Conservation (phyloP, 2,113 vertebrate genomes). For the Eretmochelys imbricata region DNA sequence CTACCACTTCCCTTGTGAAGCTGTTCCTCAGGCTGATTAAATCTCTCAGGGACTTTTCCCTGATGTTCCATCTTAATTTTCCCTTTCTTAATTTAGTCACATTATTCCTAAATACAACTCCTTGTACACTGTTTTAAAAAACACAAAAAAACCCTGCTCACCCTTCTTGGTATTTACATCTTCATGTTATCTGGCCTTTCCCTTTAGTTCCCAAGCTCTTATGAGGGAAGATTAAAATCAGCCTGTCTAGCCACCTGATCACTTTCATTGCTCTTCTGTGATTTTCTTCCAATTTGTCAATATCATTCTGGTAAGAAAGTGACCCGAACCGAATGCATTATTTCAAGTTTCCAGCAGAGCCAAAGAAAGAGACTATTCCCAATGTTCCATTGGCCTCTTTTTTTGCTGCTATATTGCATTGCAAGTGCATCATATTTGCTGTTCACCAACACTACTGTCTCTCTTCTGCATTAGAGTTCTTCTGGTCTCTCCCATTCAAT, state of each 20-base stretch:
- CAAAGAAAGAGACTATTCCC: accelerated
- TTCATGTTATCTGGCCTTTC: slow-evolving; percentile 45
- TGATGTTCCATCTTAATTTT: not conserved
- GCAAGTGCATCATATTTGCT: not conserved
- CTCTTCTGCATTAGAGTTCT: not conserved
- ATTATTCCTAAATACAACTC: slow-evolving; percentile 23
- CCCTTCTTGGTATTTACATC: slow-evolving; percentile 12
- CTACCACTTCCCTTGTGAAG: not conserved
- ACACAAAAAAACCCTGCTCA: not conserved
- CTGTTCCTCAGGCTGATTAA: not conserved
- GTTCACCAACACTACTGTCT: accelerated
- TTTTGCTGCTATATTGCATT: not conserved
- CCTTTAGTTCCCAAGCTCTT: slow-evolving; percentile 37
- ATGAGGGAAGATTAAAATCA: slow-evolving; percentile 13
- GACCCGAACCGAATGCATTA: not conserved
- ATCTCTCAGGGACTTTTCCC: slow-evolving; percentile 39
- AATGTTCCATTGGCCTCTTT: not conserved
- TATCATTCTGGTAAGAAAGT: not conserved
- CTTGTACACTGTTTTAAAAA: slow-evolving; percentile 3
- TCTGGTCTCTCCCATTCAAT: not conserved
- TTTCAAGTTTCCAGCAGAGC: accelerated
- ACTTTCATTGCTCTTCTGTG: not conserved
- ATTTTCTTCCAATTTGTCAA: not conserved
- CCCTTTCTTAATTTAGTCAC: not conserved
- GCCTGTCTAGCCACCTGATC: accelerated